phyloP scores from a whole-genome alignment of 1,140 invertebrate genomes.

The fruit fly (Drosophila melanogaster) region Release_6_plus_ISO1_MT NT_037436.4:20731501-20732000 shows the following conservation, averaged over 20 bases:
- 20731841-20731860: neutral
- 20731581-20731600: constrained; percentile 10
- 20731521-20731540: constrained; percentile 31
- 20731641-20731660: constrained; percentile 67
- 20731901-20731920: constrained; percentile 23
- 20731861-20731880: neutral
- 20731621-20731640: constrained; percentile 81
- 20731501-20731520: constrained; percentile 41
- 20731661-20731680: constrained; percentile 64
- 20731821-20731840: constrained; percentile 12
- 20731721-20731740: constrained; percentile 16
- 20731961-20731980: constrained; percentile 1
- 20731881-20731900: constrained; percentile 39
- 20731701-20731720: constrained; percentile 69
- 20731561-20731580: constrained; percentile 33
- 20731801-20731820: constrained; percentile 45
- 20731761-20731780: constrained; percentile 6
- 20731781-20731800: constrained; percentile 31
- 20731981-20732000: constrained; percentile 30
- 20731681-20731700: constrained; percentile 77
- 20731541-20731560: constrained; percentile 6
- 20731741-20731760: neutral
- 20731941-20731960: constrained; percentile 38
- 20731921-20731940: constrained; percentile 36
- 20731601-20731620: constrained; percentile 76